Evolutionary conservation across 2,888 invertebrate genomes (phyloP).

Genomic region (Pegoplata infirma): DNA sequence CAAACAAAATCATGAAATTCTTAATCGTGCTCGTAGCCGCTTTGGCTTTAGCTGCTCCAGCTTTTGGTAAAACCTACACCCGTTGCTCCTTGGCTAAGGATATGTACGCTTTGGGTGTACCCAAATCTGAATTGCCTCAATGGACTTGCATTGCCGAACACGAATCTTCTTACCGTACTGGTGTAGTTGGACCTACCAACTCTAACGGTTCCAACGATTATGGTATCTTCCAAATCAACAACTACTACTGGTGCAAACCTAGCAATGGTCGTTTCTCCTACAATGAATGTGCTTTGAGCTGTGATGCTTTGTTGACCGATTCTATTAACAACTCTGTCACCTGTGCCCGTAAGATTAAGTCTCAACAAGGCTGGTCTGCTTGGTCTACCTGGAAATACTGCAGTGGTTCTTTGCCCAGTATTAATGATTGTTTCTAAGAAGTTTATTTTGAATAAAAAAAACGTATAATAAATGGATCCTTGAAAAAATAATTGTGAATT

Average conservation of each 20-base stretch:
- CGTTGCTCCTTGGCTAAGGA: slow-evolving; percentile 41
- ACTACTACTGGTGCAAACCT: slow-evolving; percentile 71
- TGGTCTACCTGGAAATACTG: slow-evolving; percentile 72
- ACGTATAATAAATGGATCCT: too few species aligned
- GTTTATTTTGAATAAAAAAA: too few species aligned
- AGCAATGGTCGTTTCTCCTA: slow-evolving; percentile 65
- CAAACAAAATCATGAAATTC: slow-evolving; percentile 46
- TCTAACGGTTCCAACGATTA: slow-evolving; percentile 75
- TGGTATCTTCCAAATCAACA: slow-evolving; percentile 68
- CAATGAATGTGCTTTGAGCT: slow-evolving; percentile 69
- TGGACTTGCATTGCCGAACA: slow-evolving; percentile 50
- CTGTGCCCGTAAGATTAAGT: slow-evolving; percentile 68
- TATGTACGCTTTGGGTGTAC: slow-evolving; percentile 63
- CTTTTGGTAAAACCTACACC: slow-evolving; percentile 62
- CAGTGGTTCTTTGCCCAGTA: slow-evolving; percentile 66
- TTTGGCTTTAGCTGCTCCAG: slow-evolving; percentile 65
- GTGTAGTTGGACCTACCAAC: slow-evolving; percentile 75
- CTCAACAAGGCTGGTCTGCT: slow-evolving; percentile 71
- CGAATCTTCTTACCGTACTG: slow-evolving; percentile 70
- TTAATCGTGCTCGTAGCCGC: slow-evolving; percentile 23
- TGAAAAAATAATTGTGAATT: too few species aligned
- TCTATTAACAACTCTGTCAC: slow-evolving; percentile 68
- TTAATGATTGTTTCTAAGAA: slow-evolving; percentile 70
- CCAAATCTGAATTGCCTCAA: slow-evolving; percentile 14
- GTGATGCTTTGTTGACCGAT: slow-evolving; percentile 68